Conservation (phyloP, 1,140 invertebrate species). For the Caenorhabditis briggsae region DNA sequence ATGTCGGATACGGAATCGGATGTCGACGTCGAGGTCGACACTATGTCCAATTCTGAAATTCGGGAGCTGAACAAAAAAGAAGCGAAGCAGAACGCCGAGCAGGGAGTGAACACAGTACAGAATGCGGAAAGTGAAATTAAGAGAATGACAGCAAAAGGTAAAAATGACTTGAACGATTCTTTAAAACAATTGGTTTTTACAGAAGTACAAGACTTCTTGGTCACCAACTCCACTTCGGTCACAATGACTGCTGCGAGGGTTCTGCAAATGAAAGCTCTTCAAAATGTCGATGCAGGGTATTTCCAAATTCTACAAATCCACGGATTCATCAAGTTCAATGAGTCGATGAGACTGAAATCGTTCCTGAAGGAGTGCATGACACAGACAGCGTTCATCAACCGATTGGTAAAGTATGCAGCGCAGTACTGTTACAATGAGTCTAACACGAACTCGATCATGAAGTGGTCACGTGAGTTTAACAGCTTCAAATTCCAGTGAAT, state of each 20-base stretch:
- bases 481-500: not conserved
- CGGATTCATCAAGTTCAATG: constrained; percentile 20
- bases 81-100: too few relatives aligned
- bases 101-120: too few relatives aligned
- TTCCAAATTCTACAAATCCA: constrained; percentile 5
- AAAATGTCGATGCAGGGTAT: not conserved
- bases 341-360: not conserved
- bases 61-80: too few relatives aligned
- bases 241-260: not conserved
- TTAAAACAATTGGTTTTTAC: not conserved
- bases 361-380: not conserved
- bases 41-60: too few relatives aligned
- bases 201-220: not conserved
- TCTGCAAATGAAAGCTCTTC: not conserved
- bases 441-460: not conserved
- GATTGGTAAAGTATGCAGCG: not conserved
- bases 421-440: constrained; percentile 3
- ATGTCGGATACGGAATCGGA: too few relatives aligned
- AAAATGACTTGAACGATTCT: too few relatives aligned
- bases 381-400: constrained; percentile 2
- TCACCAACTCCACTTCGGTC: not conserved
- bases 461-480: not conserved
- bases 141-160: too few relatives aligned
- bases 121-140: too few relatives aligned
- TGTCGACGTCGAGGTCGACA: too few relatives aligned